Conservation (phyloP, 2,113 vertebrate genomes). For the Hemiprocne comata region DNA sequence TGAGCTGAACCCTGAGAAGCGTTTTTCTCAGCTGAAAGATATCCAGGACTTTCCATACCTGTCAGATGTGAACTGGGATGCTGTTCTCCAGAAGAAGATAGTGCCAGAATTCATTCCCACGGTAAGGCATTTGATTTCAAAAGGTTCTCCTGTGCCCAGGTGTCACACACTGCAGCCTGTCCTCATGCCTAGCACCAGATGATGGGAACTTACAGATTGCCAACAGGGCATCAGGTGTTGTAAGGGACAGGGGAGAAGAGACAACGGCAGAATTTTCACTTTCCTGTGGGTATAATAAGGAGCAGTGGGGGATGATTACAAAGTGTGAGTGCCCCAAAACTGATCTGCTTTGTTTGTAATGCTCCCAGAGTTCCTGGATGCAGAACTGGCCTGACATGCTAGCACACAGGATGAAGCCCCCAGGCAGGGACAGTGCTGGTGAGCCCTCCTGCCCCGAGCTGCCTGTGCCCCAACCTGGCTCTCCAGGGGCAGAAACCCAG, state of each 20-base stretch:
- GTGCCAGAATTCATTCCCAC: constrained; percentile 90
- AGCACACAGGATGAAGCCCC: not conserved
- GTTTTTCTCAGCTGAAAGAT: constrained; percentile 87
- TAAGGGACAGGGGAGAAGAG: not conserved
- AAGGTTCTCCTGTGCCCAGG: not conserved
- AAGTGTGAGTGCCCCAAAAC: not conserved
- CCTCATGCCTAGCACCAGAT: not conserved
- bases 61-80: constrained; percentile 91
- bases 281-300: not conserved
- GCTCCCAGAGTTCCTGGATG: not conserved
- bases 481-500: too few species aligned
- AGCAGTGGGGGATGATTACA: not conserved
- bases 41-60: constrained; percentile 85
- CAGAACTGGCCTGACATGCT: not conserved
- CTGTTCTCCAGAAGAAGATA: constrained; percentile 87
- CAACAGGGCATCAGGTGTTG: not conserved
- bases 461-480: not conserved
- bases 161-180: rapidly evolving
- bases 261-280: not conserved
- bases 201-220: rapidly evolving
- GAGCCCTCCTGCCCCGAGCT: not conserved
- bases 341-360: not conserved
- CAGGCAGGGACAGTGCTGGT: not conserved
- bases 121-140: constrained; percentile 72
- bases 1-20: constrained; percentile 84